These are phyloP conservation scores for Agriopis marginaria DNA, from an alignment of 2,888 invertebrate genomes.

Conservation along the genomic window DNA sequence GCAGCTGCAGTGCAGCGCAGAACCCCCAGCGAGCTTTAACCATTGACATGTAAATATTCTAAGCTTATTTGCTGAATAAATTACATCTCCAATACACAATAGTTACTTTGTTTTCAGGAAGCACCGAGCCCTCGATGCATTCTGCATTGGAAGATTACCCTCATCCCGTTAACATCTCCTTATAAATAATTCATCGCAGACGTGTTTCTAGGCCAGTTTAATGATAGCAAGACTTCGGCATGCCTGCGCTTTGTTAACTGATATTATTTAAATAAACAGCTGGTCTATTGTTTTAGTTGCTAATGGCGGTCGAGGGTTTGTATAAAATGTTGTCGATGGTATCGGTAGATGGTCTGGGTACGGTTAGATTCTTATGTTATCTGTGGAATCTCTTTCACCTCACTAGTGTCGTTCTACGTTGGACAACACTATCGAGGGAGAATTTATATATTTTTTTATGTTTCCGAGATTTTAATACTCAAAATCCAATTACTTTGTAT, in stretches of 20 bases:
- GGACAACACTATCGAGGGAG: neutral
- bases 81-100: constrained; percentile 50
- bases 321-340: constrained; percentile 51
- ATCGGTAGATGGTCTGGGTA: constrained; percentile 38
- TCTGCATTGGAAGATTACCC: constrained; percentile 49
- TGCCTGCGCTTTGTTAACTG: constrained; percentile 59
- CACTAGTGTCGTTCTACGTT: neutral
- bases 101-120: constrained; percentile 53
- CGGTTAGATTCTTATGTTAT: constrained; percentile 5
- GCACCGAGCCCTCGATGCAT: constrained; percentile 44
- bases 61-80: constrained; percentile 48
- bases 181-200: constrained; percentile 67
- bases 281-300: constrained; percentile 51
- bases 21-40: constrained; percentile 5
- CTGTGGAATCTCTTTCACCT: constrained; percentile 8
- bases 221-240: constrained; percentile 65
- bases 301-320: constrained; percentile 45
- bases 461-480: too few species aligned
- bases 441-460: too few species aligned
- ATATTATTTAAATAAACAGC: constrained; percentile 62
- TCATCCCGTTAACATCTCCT: constrained; percentile 65
- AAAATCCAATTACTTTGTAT: too few species aligned
- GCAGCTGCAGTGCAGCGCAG: too few species aligned
- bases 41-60: constrained; percentile 47
- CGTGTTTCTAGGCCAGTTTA: constrained; percentile 55